Conservation (phyloP, 2,797 vertebrate species). For the Lates japonicus region DNA sequence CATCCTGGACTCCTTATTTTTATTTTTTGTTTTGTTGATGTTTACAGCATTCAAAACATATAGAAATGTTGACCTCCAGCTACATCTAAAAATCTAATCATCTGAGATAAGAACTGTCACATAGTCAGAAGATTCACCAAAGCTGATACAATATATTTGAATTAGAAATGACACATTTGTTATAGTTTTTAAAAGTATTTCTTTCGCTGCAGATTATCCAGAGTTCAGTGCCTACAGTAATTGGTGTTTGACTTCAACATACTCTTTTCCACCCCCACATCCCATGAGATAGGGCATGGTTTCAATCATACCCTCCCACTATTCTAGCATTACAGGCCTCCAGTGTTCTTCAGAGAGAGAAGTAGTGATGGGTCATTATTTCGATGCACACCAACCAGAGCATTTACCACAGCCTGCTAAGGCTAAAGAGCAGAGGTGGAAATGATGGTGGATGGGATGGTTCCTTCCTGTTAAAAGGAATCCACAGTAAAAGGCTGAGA, state of each 20-base stretch:
- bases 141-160: neutral
- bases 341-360: conserved; percentile 54
- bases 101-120: too few relatives aligned
- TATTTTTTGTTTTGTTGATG: too few relatives aligned
- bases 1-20: too few relatives aligned
- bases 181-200: conserved; percentile 25
- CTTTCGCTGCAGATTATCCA: conserved; percentile 49
- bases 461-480: conserved; percentile 20
- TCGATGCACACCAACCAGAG: conserved; percentile 53
- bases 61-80: too few relatives aligned
- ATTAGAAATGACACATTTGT: conserved; percentile 20
- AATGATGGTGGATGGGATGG: conserved; percentile 32
- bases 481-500: conserved; percentile 13
- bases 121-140: neutral
- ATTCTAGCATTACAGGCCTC: conserved; percentile 42
- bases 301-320: conserved; percentile 63
- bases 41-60: too few relatives aligned
- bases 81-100: too few relatives aligned
- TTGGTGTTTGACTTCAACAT: conserved; percentile 79
- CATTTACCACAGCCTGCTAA: conserved; percentile 43
- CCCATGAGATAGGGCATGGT: conserved; percentile 56
- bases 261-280: conserved; percentile 64
- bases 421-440: conserved; percentile 59
- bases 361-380: conserved; percentile 73
- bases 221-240: conserved; percentile 73